Evolutionary conservation across 1,140 invertebrate species (phyloP).

Genomic region (Hylaeus anthracinus): DNA sequence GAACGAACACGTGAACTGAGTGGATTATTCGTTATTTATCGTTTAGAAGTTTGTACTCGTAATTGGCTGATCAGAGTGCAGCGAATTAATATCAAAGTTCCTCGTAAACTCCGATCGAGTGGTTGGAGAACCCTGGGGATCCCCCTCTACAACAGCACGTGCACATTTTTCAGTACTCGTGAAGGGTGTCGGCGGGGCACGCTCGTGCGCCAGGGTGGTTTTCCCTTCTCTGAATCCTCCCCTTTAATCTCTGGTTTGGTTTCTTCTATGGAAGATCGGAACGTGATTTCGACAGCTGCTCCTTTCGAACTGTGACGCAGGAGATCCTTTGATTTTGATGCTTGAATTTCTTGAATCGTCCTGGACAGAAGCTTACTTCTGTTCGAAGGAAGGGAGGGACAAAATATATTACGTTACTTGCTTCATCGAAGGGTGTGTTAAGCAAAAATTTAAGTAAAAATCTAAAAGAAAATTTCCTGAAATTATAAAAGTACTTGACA

Average conservation of each 20-base stretch:
- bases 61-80: slow-evolving; percentile 9
- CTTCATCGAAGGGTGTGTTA: neutral
- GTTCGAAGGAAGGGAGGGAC: no score
- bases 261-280: slow-evolving; percentile 26
- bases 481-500: no score
- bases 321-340: neutral
- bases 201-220: slow-evolving; percentile 8
- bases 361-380: neutral
- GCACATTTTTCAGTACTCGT: slow-evolving; percentile 21
- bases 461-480: no score
- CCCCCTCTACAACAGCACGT: slow-evolving; percentile 51
- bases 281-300: slow-evolving; percentile 47
- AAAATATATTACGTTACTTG: neutral
- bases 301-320: slow-evolving; percentile 21
- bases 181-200: neutral
- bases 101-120: neutral
- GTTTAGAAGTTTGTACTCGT: slow-evolving; percentile 1
- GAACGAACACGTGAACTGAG: no score
- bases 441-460: no score
- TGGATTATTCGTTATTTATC: neutral
- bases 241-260: slow-evolving; percentile 18
- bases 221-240: slow-evolving; percentile 10
- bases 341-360: neutral
- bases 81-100: slow-evolving; percentile 28
- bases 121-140: slow-evolving; percentile 22